phyloP scores from a whole-genome alignment of 2,797 vertebrate genomes.

The Denticeps clupeoides region DNA sequence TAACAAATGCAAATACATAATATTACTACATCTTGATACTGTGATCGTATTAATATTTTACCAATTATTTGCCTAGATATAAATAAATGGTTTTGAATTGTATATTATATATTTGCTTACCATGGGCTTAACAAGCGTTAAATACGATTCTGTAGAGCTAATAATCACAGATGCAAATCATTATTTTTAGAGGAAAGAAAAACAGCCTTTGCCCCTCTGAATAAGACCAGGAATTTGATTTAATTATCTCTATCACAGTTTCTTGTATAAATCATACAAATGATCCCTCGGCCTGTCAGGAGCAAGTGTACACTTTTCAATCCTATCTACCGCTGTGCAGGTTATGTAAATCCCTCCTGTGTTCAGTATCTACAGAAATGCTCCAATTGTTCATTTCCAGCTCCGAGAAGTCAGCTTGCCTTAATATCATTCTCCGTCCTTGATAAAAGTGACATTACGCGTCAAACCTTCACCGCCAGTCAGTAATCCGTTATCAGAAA shows the following conservation, averaged over 20 bases:
- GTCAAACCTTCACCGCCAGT: constrained; percentile 50
- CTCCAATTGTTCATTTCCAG: constrained; percentile 49
- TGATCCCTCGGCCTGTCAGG: constrained; percentile 61
- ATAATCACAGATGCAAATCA: too few species aligned
- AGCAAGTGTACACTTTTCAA: constrained; percentile 51
- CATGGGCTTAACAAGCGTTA: too few species aligned
- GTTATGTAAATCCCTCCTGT: constrained; percentile 52
- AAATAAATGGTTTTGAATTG: too few species aligned
- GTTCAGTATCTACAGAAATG: constrained; percentile 57
- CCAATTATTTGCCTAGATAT: too few species aligned
- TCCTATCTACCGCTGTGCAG: constrained; percentile 56
- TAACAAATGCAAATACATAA: background rate
- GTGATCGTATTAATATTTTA: background rate
- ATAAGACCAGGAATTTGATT: constrained; percentile 58
- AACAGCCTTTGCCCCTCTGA: constrained; percentile 46
- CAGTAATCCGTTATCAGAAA: constrained; percentile 55
- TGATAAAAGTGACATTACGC: constrained; percentile 59
- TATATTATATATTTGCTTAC: too few species aligned
- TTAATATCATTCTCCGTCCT: constrained; percentile 46
- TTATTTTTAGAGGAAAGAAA: constrained; percentile 33
- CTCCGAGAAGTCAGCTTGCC: constrained; percentile 34
- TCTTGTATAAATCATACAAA: constrained; percentile 69
- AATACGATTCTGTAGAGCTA: too few species aligned
- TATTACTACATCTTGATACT: background rate
- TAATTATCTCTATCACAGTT: constrained; percentile 65